Percentiles rank a stretch among this genome's conserved stretches.
Evolutionary conservation across 2,113 vertebrate species (phyloP).

Genomic region (Todiramphus saurophagus): DNA sequence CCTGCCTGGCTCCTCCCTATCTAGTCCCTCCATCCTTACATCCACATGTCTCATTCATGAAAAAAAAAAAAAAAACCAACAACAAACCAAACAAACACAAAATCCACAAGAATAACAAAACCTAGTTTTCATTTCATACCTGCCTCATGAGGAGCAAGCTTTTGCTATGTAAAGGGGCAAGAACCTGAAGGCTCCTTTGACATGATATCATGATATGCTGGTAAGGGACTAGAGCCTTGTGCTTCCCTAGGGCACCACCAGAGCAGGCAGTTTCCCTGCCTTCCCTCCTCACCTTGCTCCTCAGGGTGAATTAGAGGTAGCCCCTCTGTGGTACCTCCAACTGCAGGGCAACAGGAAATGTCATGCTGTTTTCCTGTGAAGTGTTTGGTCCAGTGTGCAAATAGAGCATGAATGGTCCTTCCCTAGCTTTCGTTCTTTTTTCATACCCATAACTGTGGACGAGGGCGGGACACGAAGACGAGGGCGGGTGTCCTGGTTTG

Average conservation of each 20-base stretch:
- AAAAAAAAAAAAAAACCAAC: neutral
- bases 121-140: neutral
- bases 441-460: neutral
- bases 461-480: no score
- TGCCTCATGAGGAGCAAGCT: neutral
- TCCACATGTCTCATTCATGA: neutral
- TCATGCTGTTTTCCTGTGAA: neutral
- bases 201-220: no score
- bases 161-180: rapidly evolving
- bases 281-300: neutral
- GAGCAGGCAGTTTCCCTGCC: neutral
- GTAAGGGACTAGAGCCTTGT: neutral
- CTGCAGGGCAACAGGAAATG: neutral
- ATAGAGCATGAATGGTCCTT: neutral
- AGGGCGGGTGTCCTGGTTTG: no score
- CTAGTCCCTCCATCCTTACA: neutral
- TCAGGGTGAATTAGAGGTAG: neutral
- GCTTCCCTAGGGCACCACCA: neutral
- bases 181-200: neutral
- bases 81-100: neutral
- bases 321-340: neutral
- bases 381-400: neutral
- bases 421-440: neutral
- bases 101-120: neutral
- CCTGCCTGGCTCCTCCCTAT: neutral